Evolutionary conservation across 2,797 vertebrate genomes (phyloP), one percentile per base, ranked within the genome.

Genomic region (Rhinatrema bivittatum): DNA sequence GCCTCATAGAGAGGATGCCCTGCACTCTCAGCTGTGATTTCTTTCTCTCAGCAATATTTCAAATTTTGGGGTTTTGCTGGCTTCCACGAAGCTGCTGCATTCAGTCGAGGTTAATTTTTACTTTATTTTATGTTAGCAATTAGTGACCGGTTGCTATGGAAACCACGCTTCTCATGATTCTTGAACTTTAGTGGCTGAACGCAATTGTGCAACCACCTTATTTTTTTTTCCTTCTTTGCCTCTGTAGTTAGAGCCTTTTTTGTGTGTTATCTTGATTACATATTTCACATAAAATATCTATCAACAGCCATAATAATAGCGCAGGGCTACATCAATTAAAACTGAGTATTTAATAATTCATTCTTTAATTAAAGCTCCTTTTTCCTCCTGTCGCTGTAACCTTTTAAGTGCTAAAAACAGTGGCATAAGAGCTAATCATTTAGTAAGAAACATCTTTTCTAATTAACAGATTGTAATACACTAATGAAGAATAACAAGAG

Each of bases 91-190:
- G 55, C 52, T 61, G 62, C 53, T 64, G 70, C 56, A 72, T 72
- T 57, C 53, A 2, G 10, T 57, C 57, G 79, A 58, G 63, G 57
- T 63, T 81, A 70, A 71, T 68, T 78, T 72, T 81, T 60, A 53
- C 54, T 74, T 76, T 68, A 63, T 67, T 78, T 79, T 69, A 67
- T 70, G 56, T 63, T 73, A 14, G 49, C 73, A 77, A 82, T 84
- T 82, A 81, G 68, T 68, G 64, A 59, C 56, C 78, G 65, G 78
- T 80, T 78, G 78, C 58, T 70, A 77, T 84, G 68, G 79, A 66
- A 79, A 84, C 79, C 56, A 69, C 27, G 49, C 61, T 79, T 77
- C 67, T 69, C 56, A 68, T 60, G 53, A 63, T 78, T 81, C 68
- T 73, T 77, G 70, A 79, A 76, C 70, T 79, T 80, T 68, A 74